Base-by-base conservation (phyloP, 2,113 vertebrate species). In the Neopipo cinnamomea region DNA sequence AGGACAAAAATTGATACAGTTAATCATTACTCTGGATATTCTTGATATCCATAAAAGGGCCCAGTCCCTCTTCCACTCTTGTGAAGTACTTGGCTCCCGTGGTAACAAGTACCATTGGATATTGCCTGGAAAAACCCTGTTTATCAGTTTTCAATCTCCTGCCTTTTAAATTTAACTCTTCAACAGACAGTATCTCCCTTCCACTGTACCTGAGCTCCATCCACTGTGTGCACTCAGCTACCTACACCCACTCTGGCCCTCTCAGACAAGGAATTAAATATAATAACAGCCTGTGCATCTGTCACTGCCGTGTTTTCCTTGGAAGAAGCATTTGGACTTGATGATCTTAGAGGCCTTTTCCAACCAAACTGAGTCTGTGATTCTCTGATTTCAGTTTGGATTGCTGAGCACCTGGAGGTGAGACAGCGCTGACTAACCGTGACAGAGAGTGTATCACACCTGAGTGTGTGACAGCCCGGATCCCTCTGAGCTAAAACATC, bases 191-290 rank as follows among this genome's bases (percentile, higher is more conserved):
- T 12, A 31, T 49, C n/a, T 80, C 75, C 85, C 61, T 67, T 19
- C 33, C 35, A 5, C 9, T 5, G 1, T 19, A 70, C 71, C 53
- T 84, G 86, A 71, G 77, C 90, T 37, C 71, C 31, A 63, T 47
- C 75, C 75, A 8, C 58, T 8, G 4, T 21, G 27, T 74, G 85
- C 84, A 70, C 33, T 7, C 91, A 56, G 39, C 67, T 79, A 46
- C 95, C 91, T 81, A 33, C 74, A 53, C 19, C 10, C 85, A 58
- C 35, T 74, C 88, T 72, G 72, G 39, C 70, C 59, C 82, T 88
- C 75, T 80, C 82, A 28, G 42, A 50, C 74, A 77, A 56, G 74
- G n/a, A 70, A 61, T 46, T 46, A 42, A 72, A 75, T 52, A 35
- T 37, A 47, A 68, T 8, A 84, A 28, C 44, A 82, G 65, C 55